Conservation (phyloP, 2,888 invertebrate genomes). For the Amitus sp. region DNA sequence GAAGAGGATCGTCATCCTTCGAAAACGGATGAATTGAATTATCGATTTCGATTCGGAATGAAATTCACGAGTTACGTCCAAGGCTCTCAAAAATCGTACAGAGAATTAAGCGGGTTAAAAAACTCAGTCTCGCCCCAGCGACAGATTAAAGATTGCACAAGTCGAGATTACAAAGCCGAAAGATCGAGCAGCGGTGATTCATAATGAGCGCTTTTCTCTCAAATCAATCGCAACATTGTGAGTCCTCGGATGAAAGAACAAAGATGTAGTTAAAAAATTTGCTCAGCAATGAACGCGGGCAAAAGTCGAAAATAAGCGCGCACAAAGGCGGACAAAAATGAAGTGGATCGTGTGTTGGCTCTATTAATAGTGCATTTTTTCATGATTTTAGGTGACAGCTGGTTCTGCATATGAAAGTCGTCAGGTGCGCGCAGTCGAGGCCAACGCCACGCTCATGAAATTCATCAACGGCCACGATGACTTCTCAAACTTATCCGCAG, state of each 20-base stretch:
- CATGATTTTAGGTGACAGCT: slow-evolving; percentile 26
- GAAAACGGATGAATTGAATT: no score
- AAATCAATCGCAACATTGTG: no score
- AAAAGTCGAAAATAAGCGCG: not conserved
- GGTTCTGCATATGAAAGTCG: slow-evolving; percentile 24
- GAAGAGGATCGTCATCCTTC: no score
- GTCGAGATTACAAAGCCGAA: not conserved
- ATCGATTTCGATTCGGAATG: no score
- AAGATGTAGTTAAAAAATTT: no score
- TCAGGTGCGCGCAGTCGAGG: slow-evolving; percentile 24
- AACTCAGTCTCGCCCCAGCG: not conserved
- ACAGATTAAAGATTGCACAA: not conserved
- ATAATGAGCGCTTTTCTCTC: no score
- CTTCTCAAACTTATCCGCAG: slow-evolving; percentile 28
- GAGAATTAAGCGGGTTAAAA: not conserved
- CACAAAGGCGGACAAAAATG: not conserved
- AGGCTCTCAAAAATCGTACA: not conserved
- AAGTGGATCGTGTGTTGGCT: not conserved
- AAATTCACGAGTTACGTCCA: not conserved
- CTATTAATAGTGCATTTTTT: slow-evolving; percentile 13
- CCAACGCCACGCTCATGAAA: slow-evolving; percentile 34
- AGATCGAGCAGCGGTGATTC: no score
- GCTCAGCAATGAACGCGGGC: no score
- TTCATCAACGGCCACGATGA: slow-evolving; percentile 34
- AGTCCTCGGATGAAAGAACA: no score